A percentile compares a stretch with the other conserved stretches of the same genome.
phyloP scores from a whole-genome alignment of 2,113 vertebrate species.

The Gadus chalcogrammus region DNA sequence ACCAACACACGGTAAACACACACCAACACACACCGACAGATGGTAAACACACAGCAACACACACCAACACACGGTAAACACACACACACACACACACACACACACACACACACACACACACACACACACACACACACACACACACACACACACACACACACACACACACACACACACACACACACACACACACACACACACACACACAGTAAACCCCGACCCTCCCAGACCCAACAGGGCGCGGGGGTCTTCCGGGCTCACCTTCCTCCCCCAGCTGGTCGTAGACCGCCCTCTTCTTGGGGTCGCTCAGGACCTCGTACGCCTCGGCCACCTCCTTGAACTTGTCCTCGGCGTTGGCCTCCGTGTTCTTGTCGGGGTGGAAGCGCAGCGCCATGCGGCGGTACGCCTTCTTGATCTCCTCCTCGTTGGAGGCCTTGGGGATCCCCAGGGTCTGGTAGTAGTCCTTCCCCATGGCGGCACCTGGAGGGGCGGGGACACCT shows the following conservation, averaged over 20 bases:
- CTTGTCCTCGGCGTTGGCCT: constrained; percentile 89
- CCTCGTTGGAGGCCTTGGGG: constrained; percentile 87
- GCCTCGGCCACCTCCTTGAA: constrained; percentile 98
- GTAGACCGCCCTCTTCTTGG: constrained; percentile 91
- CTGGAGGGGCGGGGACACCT: constrained; percentile 24
- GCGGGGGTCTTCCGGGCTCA: constrained; percentile 54
- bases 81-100: too few species aligned
- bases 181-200: too few species aligned
- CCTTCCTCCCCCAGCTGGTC: constrained; percentile 98
- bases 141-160: too few species aligned
- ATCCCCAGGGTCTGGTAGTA: constrained; percentile 97
- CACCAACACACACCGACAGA: too few species aligned
- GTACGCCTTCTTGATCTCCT: constrained; percentile 98
- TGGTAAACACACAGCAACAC: too few species aligned
- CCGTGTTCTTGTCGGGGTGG: constrained; percentile 97
- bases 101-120: too few species aligned
- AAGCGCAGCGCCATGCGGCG: constrained; percentile 96
- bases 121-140: too few species aligned
- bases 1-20: too few species aligned
- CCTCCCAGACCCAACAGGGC: too few species aligned
- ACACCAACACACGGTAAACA: too few species aligned
- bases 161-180: too few species aligned
- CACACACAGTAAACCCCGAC: too few species aligned
- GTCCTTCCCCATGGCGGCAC: constrained; percentile 89
- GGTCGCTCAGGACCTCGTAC: constrained; percentile 97